These are phyloP conservation scores for Alouatta palliata DNA, from an alignment of 2,113 vertebrate species.

Conservation along the genomic window DNA sequence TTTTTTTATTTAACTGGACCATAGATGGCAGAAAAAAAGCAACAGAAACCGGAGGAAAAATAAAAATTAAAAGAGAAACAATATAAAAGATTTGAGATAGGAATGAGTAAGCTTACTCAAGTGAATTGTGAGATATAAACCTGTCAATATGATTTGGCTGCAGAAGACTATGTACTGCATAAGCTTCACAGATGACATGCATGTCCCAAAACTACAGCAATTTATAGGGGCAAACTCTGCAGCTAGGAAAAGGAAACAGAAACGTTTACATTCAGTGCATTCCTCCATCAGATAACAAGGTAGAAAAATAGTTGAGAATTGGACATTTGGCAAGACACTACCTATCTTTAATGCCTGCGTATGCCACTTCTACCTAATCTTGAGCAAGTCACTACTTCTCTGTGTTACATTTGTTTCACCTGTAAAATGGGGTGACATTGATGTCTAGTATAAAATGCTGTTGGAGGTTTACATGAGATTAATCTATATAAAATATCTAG, in stretches of 20 bases:
- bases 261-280: neutral
- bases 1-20: neutral
- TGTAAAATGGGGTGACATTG: neutral
- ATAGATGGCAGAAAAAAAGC: neutral
- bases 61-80: neutral
- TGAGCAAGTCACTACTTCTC: neutral
- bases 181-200: neutral
- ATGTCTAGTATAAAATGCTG: neutral
- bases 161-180: neutral
- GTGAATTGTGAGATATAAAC: neutral
- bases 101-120: neutral
- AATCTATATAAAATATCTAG: neutral
- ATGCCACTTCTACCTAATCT: neutral
- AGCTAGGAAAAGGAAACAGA: neutral
- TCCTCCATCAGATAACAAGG: neutral
- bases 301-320: too few relatives aligned
- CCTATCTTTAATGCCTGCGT: neutral
- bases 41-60: neutral
- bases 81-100: neutral
- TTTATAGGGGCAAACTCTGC: neutral
- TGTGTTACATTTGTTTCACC: neutral
- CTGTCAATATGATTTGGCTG: neutral
- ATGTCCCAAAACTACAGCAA: neutral
- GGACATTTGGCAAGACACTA: neutral
- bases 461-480: neutral